Percentiles rank a stretch among this genome's conserved stretches.
phyloP scores from a whole-genome alignment of 2,797 vertebrate genomes.

The Sarcoramphus papa region DNA sequence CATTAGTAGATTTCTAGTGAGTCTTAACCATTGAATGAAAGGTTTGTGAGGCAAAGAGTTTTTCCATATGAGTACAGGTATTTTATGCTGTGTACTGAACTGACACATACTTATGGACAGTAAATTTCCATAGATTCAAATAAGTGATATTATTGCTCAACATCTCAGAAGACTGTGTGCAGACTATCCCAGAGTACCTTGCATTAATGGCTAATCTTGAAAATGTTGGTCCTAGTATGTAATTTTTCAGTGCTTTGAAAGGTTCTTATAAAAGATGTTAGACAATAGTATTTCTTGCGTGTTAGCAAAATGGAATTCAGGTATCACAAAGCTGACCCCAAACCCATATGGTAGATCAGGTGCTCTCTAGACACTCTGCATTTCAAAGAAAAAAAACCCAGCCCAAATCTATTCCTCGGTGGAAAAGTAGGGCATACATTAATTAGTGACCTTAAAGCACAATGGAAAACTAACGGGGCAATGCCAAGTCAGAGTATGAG shows the following conservation, averaged over 20 bases:
- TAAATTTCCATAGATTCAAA: neutral
- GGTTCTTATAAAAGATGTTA: neutral
- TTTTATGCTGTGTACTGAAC: neutral
- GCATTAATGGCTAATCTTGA: neutral
- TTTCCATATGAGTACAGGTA: neutral
- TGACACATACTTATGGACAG: neutral
- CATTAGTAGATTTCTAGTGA: neutral
- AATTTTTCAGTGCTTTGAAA: neutral
- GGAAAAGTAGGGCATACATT: slow-evolving; percentile 56
- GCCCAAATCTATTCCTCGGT: slow-evolving; percentile 24
- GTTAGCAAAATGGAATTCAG: neutral
- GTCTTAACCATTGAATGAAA: neutral
- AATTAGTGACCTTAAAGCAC: slow-evolving; percentile 61
- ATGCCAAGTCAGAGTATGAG: slow-evolving; percentile 52
- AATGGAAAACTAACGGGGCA: slow-evolving; percentile 54
- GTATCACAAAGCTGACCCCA: slow-evolving; percentile 3
- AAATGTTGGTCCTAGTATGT: neutral
- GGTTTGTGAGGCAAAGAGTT: neutral
- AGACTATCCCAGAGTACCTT: neutral
- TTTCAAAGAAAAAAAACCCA: slow-evolving; percentile 33
- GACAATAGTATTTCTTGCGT: neutral
- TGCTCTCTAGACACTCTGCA: slow-evolving; percentile 46
- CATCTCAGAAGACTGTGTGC: neutral
- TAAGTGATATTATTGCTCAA: neutral
- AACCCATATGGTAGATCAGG: neutral